Conservation (phyloP, 1,140 invertebrate species). For the Lordiphosa collinella region DNA sequence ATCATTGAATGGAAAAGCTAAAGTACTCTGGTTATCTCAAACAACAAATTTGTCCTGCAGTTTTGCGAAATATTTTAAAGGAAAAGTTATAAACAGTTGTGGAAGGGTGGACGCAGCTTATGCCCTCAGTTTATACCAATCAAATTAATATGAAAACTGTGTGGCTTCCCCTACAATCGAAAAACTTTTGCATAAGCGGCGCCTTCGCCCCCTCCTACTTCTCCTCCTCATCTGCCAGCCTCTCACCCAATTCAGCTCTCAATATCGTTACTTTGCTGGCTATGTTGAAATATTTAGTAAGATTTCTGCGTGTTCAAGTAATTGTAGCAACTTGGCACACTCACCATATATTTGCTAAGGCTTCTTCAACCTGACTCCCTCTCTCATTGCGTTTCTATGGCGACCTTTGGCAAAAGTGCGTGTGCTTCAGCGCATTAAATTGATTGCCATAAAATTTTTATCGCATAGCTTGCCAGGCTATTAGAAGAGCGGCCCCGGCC, state of each 20-base stretch:
- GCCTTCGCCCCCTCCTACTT: not conserved
- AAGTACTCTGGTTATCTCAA: no score
- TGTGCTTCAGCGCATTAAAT: conserved; percentile 67
- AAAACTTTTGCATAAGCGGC: conserved; percentile 2
- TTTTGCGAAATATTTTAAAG: no score
- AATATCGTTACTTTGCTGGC: conserved; percentile 22
- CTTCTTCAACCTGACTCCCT: conserved; percentile 18
- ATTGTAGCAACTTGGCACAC: conserved; percentile 56
- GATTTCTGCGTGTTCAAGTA: conserved; percentile 53
- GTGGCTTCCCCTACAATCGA: conserved; percentile 24
- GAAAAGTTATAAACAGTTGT: no score
- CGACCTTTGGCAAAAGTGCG: conserved; percentile 56
- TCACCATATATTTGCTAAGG: conserved; percentile 38
- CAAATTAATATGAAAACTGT: conserved; percentile 32
- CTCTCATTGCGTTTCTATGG: conserved; percentile 33
- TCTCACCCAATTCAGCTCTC: conserved; percentile 12
- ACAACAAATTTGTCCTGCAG: no score
- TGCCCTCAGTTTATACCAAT: not conserved
- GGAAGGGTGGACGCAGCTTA: no score
- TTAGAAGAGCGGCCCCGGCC: conserved; percentile 27
- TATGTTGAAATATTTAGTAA: conserved; percentile 69
- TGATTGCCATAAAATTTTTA: conserved; percentile 69
- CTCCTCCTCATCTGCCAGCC: not conserved
- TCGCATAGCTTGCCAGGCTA: not conserved
- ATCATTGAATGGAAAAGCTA: no score